phyloP scores from a whole-genome alignment of 2,113 vertebrate genomes.

The Helogale parvula region DNA sequence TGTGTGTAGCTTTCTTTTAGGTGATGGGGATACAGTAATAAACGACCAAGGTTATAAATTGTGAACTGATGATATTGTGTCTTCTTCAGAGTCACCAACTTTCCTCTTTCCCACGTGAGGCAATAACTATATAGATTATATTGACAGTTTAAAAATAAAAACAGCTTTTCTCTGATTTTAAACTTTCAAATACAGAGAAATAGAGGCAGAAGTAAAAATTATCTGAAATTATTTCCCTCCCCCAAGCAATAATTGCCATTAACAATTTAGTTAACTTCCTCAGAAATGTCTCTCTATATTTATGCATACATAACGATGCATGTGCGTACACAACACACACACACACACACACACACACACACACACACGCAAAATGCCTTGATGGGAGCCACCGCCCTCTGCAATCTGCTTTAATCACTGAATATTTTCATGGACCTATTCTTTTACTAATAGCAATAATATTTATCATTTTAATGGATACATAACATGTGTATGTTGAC shows the following conservation, averaged over 20 bases:
- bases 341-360: background rate
- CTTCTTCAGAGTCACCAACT: background rate
- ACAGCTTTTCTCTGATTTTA: background rate
- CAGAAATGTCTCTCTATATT: background rate
- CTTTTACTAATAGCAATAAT: constrained; percentile 23
- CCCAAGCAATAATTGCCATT: background rate
- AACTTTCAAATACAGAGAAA: background rate
- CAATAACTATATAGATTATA: background rate
- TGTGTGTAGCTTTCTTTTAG: background rate
- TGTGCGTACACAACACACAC: background rate
- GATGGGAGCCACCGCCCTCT: background rate
- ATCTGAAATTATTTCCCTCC: background rate
- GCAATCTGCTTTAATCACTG: background rate
- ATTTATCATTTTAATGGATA: background rate
- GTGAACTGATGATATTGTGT: background rate
- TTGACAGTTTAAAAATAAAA: background rate
- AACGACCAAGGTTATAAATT: background rate
- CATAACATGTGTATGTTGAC: background rate
- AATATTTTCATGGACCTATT: background rate
- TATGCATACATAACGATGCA: background rate
- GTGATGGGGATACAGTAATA: background rate
- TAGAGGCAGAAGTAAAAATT: background rate
- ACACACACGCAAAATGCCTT: accelerated
- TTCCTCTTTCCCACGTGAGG: background rate
- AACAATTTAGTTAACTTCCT: background rate